phyloP scores from a whole-genome alignment of 2,888 invertebrate species.

The Cryptosula pallasiana region DNA sequence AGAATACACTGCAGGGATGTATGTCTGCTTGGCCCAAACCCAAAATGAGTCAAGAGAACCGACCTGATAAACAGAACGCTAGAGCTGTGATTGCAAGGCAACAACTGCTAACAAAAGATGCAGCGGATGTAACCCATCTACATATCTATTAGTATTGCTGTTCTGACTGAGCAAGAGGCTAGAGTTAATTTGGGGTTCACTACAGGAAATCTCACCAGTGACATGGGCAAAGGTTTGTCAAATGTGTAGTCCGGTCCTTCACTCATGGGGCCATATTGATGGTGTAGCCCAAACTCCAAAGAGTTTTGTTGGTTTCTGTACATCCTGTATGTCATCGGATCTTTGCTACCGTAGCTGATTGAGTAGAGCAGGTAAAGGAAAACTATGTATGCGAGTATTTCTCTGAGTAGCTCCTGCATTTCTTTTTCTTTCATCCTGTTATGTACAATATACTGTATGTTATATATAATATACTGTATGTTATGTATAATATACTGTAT shows the following conservation, averaged over 20 bases:
- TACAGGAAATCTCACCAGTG: no score
- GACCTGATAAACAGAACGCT: conserved; percentile 25
- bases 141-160: no score
- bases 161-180: no score
- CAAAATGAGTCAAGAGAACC: conserved; percentile 27
- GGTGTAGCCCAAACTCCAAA: conserved; percentile 28
- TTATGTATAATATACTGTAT: no score
- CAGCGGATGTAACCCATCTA: no score
- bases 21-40: conserved; percentile 28
- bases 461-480: no score
- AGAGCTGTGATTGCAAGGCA: neutral
- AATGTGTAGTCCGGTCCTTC: conserved; percentile 20
- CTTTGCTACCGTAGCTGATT: conserved; percentile 34
- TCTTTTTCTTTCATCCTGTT: conserved; percentile 34
- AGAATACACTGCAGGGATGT: conserved; percentile 30
- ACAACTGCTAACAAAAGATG: no score
- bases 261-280: neutral
- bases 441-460: no score
- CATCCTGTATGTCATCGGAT: conserved; percentile 32
- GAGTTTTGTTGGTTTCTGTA: conserved; percentile 30
- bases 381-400: conserved; percentile 34
- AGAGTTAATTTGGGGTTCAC: no score
- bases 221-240: conserved; percentile 14
- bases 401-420: conserved; percentile 34
- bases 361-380: conserved; percentile 34